A percentile compares a stretch with the other conserved stretches of the same genome.
Conservation (phyloP, 2,113 vertebrate genomes). For the Brachyistius frenatus region DNA sequence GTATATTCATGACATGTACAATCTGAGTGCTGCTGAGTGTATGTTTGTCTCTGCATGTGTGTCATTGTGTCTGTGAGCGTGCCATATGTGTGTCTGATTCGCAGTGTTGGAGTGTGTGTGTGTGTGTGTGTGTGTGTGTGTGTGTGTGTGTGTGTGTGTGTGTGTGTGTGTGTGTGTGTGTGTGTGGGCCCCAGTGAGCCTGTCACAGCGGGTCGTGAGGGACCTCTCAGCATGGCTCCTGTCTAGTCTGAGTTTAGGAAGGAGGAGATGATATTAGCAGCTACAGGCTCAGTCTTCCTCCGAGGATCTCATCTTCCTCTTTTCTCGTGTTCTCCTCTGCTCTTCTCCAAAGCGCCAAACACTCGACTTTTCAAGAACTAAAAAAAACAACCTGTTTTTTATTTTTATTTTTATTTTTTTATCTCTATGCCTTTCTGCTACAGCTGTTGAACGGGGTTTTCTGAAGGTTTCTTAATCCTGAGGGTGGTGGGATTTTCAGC, state of each 20-base stretch:
- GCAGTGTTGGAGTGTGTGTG: constrained; percentile 11
- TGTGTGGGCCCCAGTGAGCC: constrained; percentile 56
- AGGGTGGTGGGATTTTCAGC: not conserved
- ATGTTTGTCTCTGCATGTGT: constrained; percentile 27
- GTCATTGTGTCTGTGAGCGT: constrained; percentile 22
- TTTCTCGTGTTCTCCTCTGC: not conserved
- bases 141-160: too few species aligned
- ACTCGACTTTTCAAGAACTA: constrained; percentile 1
- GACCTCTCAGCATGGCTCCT: constrained; percentile 72
- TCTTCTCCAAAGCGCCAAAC: constrained; percentile 1
- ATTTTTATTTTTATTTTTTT: not conserved
- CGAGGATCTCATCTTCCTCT: not conserved
- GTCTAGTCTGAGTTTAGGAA: constrained; percentile 64
- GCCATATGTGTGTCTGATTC: constrained; percentile 44
- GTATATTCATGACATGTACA: constrained; percentile 74
- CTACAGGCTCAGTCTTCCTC: constrained; percentile 47
- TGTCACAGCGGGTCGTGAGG: constrained; percentile 58
- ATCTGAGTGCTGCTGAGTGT: constrained; percentile 54
- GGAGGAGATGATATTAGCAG: constrained; percentile 74
- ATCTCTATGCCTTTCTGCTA: not conserved
- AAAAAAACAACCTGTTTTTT: constrained; percentile 2
- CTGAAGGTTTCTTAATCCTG: constrained; percentile 10
- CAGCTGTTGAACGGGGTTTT: not conserved
- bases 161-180: not conserved
- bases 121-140: constrained; percentile 32